phyloP scores from a whole-genome alignment of 2,888 invertebrate genomes.

The Uropetala carovei region DNA sequence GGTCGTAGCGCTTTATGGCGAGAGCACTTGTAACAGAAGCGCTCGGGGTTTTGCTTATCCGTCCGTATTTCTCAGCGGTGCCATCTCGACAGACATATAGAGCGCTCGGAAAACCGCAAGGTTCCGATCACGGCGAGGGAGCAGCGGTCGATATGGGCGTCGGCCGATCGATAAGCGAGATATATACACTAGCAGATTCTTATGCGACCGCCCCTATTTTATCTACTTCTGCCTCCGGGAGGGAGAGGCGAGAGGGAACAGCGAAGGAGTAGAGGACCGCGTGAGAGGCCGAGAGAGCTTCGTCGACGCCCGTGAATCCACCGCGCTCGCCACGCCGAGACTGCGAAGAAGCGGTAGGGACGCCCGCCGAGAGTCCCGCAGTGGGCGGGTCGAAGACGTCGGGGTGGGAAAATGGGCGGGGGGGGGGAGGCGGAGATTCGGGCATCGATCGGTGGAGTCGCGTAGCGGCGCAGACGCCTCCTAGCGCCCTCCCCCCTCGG shows the following conservation, averaged over 20 bases:
- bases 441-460: constrained; percentile 50
- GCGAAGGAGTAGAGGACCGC: not conserved
- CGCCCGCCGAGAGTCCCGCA: constrained; percentile 46
- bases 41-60: not conserved
- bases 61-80: not conserved
- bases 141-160: constrained; percentile 47
- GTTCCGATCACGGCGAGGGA: not conserved
- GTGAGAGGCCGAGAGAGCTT: not conserved
- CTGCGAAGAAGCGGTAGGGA: not conserved
- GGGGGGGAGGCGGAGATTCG: constrained; percentile 5
- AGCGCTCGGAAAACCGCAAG: not conserved
- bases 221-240: not conserved
- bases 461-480: constrained; percentile 50
- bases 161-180: constrained; percentile 18
- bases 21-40: constrained; percentile 2
- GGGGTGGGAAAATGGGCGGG: not conserved
- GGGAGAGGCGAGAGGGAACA: not conserved
- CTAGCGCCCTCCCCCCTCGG: constrained; percentile 31
- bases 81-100: not conserved
- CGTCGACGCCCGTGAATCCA: not conserved
- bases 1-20: not conserved
- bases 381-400: constrained; percentile 15
- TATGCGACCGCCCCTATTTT: not conserved
- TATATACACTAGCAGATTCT: not conserved
- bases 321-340: constrained; percentile 37